phyloP scores from a whole-genome alignment of 2,113 vertebrate genomes.

The Osmerus mordax region DNA sequence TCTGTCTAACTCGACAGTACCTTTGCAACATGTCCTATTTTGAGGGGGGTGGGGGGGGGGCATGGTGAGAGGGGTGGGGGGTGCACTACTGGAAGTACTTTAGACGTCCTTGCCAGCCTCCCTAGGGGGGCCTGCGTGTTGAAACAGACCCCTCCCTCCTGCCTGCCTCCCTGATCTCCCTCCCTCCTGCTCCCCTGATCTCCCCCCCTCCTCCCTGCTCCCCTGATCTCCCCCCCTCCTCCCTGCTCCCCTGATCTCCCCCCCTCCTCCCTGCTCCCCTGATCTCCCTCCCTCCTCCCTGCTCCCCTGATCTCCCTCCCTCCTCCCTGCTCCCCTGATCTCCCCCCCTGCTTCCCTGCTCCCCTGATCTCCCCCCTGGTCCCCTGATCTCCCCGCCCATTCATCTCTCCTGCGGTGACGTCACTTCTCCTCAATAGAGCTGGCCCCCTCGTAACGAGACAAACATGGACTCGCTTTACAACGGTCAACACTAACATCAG shows the following conservation, averaged over 20 bases:
- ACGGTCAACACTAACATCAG: constrained; percentile 19
- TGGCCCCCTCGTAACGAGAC: constrained; percentile 31
- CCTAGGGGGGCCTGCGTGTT: constrained; percentile 67
- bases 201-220: background rate
- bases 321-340: too few species aligned
- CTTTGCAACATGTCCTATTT: constrained; percentile 40
- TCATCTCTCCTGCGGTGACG: constrained; percentile 40
- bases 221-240: too few species aligned
- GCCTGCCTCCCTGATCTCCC: constrained; percentile 22
- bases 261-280: too few species aligned
- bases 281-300: too few species aligned
- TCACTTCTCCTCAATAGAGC: constrained; percentile 32
- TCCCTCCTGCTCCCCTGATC: constrained; percentile 3
- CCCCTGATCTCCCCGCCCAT: background rate
- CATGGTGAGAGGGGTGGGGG: background rate
- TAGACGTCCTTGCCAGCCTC: constrained; percentile 59
- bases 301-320: too few species aligned
- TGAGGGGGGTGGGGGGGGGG: background rate
- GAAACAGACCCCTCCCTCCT: constrained; percentile 45
- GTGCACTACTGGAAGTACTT: constrained; percentile 56
- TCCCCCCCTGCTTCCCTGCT: too few species aligned
- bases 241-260: too few species aligned
- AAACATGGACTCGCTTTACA: constrained; percentile 31
- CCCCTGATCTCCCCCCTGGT: too few species aligned
- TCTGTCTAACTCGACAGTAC: constrained; percentile 16